Evolutionary conservation across 2,888 invertebrate genomes (phyloP), one percentile per base, ranked within the genome.

Genomic region (Campoplex capitator): DNA sequence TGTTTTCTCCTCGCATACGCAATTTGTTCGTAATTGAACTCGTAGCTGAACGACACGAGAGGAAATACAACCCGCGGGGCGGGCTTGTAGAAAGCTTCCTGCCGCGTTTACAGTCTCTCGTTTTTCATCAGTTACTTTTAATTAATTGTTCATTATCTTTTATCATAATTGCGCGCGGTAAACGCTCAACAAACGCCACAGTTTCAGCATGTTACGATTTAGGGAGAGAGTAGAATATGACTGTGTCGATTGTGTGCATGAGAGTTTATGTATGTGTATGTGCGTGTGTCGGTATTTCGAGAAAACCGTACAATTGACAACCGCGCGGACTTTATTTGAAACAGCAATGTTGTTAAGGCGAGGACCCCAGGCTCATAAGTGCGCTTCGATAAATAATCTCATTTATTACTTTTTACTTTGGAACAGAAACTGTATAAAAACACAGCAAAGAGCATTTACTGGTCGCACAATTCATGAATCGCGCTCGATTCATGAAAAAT

Each of bases 161-260:
- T 75, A 23, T 51, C 65, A 56, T 54, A 51, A 85, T 83, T 38
- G 38, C 74, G 85, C 83, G 82, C 76, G 65, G 65, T 74, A 68
- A 80, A 74, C 54, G 73, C 71, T 70, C 81, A 78, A 80, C 35
- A 32, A 79, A 48, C 71, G 79, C 38, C 51, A 87, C 65, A 76
- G 84, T 84, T 56, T 79, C 82, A 86, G 79, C 80, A 75, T 77
- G 68, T 85, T 56, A 82, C 85, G 88, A 88, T 83, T 88, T 85
- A 87, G 89, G 85, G 86, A 88, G 88, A 88, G 88, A 86, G 58
- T 77, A 68, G 82, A 84, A 89, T 83, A 88, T 86, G 88, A 89
- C 86, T 89, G 86, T 87, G 85, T 74, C 78, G 78, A 79, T 85
- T 83, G 56, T 48, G 35, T 76, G 83, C 70, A 38, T 77, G n/a